Conservation (phyloP, 2,113 vertebrate genomes). For the Mirza zaza region DNA sequence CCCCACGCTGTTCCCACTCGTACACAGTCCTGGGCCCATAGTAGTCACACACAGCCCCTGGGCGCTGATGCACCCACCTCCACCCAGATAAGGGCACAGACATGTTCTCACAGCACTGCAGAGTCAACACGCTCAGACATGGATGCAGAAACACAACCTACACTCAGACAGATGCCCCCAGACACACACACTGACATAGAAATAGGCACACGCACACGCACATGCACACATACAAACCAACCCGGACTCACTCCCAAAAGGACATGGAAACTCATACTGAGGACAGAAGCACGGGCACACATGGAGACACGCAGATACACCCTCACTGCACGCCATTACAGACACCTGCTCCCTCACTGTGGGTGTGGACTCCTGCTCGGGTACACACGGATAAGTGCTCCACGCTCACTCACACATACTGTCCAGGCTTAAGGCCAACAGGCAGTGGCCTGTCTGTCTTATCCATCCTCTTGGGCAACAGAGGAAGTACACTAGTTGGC, state of each 20-base stretch:
- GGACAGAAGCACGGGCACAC: neutral
- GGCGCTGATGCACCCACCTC: neutral
- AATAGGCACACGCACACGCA: neutral
- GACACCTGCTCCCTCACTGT: neutral
- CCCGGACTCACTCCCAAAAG: neutral
- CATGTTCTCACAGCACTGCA: neutral
- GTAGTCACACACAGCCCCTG: neutral
- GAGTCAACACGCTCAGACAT: neutral
- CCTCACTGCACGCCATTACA: neutral
- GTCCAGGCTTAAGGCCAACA: neutral
- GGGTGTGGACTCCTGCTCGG: neutral
- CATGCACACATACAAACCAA: neutral
- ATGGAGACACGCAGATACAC: neutral
- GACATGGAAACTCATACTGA: neutral
- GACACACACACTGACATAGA: neutral
- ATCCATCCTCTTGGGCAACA: neutral
- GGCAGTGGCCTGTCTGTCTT: neutral
- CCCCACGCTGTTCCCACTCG: neutral
- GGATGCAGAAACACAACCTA: neutral
- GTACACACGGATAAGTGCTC: fast-evolving
- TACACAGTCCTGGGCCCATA: neutral
- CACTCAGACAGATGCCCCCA: neutral
- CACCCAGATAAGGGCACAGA: neutral
- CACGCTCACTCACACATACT: neutral
- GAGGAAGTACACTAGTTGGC: neutral